phyloP scores from a whole-genome alignment of 2,113 vertebrate genomes.

The Aegotheles bennettii region DNA sequence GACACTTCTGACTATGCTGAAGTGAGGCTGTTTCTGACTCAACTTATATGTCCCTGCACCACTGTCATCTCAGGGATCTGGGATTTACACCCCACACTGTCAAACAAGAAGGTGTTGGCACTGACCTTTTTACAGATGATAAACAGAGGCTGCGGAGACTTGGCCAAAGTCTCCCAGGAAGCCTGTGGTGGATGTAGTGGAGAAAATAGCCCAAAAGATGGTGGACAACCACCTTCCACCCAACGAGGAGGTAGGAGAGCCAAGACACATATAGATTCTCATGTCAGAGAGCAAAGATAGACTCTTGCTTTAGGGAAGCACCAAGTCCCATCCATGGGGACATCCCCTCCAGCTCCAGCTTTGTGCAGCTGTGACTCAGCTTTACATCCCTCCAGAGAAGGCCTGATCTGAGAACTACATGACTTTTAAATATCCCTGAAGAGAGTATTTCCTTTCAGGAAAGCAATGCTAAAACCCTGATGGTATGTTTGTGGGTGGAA shows the following conservation, averaged over 20 bases:
- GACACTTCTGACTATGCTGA: neutral
- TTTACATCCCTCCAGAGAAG: neutral
- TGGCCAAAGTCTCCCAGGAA: neutral
- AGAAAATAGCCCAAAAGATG: neutral
- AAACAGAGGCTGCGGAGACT: neutral
- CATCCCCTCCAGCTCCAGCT: neutral
- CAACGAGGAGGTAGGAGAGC: neutral
- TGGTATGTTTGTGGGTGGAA: neutral
- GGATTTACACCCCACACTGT: neutral
- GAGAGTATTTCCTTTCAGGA: neutral
- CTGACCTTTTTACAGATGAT: neutral
- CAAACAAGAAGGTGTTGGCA: neutral
- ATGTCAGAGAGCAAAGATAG: neutral
- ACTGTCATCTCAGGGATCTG: neutral
- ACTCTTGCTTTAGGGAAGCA: neutral
- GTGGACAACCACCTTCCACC: neutral
- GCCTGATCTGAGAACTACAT: neutral
- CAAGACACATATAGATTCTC: neutral
- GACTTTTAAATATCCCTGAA: neutral
- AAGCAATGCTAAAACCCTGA: neutral
- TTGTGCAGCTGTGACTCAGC: neutral
- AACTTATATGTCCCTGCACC: rapidly evolving
- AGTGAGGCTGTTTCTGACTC: neutral
- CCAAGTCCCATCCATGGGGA: neutral
- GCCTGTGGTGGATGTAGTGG: neutral